phyloP scores from a whole-genome alignment of 2,797 vertebrate species.

The Acanthiza pusilla region DNA sequence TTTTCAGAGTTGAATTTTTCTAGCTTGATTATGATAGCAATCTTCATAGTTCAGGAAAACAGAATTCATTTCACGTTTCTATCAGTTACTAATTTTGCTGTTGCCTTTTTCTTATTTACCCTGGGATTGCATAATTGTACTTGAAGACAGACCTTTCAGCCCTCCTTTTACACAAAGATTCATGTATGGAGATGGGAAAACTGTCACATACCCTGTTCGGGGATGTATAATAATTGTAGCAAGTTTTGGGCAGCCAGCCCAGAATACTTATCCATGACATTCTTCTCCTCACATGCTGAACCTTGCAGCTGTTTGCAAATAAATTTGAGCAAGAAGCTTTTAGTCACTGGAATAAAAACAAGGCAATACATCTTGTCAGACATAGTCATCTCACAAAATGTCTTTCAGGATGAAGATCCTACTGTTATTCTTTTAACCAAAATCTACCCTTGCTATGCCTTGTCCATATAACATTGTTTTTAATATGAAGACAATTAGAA shows the following conservation, averaged over 20 bases:
- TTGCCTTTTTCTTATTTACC: not conserved
- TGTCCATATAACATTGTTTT: not conserved
- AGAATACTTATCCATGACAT: not conserved
- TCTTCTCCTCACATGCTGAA: not conserved
- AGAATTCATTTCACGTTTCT: not conserved
- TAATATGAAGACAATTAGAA: not conserved
- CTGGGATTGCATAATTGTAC: not conserved
- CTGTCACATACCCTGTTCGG: not conserved
- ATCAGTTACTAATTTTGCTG: not conserved
- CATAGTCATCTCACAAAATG: not conserved
- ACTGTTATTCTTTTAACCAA: not conserved
- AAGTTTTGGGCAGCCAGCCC: not conserved
- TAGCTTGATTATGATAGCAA: not conserved
- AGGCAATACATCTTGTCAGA: not conserved
- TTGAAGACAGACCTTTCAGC: not conserved
- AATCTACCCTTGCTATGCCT: not conserved
- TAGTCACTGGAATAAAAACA: not conserved
- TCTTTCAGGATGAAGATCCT: not conserved
- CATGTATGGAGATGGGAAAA: not conserved
- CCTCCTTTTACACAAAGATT: not conserved
- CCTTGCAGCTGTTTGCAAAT: conserved; percentile 35
- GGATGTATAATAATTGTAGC: not conserved
- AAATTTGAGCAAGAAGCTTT: not conserved
- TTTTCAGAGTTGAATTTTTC: not conserved
- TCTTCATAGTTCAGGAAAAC: not conserved